Evolutionary conservation across 1,140 invertebrate genomes (phyloP), one percentile per base, ranked within the genome.

Genomic region (Centruroides sculpturatus): DNA sequence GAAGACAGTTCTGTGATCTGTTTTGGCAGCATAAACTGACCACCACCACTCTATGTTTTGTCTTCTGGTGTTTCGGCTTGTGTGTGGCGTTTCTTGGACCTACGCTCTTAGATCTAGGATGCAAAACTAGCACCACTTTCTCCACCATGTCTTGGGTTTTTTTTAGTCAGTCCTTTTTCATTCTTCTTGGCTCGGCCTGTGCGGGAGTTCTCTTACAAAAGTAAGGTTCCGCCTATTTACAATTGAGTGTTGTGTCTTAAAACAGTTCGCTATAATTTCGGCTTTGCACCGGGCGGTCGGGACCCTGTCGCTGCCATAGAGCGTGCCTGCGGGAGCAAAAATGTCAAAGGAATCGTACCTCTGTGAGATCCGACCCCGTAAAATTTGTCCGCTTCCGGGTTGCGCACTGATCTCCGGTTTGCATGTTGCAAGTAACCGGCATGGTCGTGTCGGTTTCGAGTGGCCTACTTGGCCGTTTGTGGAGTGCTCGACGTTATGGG

Each of bases 71-170:
- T 55, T 78, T 78, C 66, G 77, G 77, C 5, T 76, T 78, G 69
- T 76, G 77, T 57, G 76, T 78, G 10, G 76, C 76, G 10, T 77
- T 78, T 61, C 67, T 78, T 7, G 77, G 77, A 5, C 76, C 77
- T 9, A 78, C 77, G 0, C 66, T 78, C 2, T 70, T 77, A 54
- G 77, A 78, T 64, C 64, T 78, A 3, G 76, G 75, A 48, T 79
- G 77, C 63, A 74, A 75, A 60, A 78, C 76, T 0, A 70, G 68
- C 3, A 72, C 74, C 2, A 70, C 74, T 57, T 70, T 77, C 36
- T 69, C 71, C 61, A 70, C 75, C 47, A 77, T 78, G 73, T 74
- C 73, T 56, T 77, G 75, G 76, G 73, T 77, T 4, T 78, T 78
- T 65, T 77, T 78, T 69, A 73, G 75, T 11, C 76, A 78, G 65